Percentiles rank a stretch among this genome's conserved stretches.
phyloP scores from a whole-genome alignment of 2,113 vertebrate genomes.

The Myocastor coypus region DNA sequence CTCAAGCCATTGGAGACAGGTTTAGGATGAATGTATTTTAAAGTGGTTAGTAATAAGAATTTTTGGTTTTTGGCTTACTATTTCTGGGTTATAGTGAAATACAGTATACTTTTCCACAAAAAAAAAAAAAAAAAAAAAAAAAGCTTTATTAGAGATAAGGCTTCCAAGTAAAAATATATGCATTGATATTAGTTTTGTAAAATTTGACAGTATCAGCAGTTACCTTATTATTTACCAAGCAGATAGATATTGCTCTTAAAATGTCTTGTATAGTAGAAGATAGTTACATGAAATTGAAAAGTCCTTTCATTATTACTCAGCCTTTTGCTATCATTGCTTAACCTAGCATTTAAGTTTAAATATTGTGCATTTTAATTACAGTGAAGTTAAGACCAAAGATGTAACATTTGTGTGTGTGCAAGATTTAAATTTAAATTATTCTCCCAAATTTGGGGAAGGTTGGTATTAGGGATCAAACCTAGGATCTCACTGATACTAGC shows the following conservation, averaged over 20 bases:
- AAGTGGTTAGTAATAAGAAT: background rate
- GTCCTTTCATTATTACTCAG: background rate
- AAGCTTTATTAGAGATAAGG: background rate
- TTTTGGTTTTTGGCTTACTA: background rate
- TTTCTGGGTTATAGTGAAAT: background rate
- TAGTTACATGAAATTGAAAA: slow-evolving; percentile 3
- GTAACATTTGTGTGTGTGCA: background rate
- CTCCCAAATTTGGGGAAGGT: background rate
- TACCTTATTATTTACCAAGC: background rate
- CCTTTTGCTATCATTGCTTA: slow-evolving; percentile 25
- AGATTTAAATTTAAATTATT: slow-evolving; percentile 56
- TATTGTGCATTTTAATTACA: slow-evolving; percentile 17
- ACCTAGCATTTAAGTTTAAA: background rate
- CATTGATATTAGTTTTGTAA: slow-evolving; percentile 37
- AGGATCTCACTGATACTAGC: background rate
- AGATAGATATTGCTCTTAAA: background rate
- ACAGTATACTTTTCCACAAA: background rate
- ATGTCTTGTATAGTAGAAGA: background rate
- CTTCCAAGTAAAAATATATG: background rate
- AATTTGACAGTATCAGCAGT: slow-evolving; percentile 2
- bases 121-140: slow-evolving; percentile 3
- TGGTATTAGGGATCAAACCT: background rate
- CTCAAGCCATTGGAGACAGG: background rate
- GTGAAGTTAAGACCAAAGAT: background rate
- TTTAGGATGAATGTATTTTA: background rate